These are phyloP conservation scores for Erpornis zantholeuca DNA, from an alignment of 2,113 vertebrate species.

Conservation along the genomic window DNA sequence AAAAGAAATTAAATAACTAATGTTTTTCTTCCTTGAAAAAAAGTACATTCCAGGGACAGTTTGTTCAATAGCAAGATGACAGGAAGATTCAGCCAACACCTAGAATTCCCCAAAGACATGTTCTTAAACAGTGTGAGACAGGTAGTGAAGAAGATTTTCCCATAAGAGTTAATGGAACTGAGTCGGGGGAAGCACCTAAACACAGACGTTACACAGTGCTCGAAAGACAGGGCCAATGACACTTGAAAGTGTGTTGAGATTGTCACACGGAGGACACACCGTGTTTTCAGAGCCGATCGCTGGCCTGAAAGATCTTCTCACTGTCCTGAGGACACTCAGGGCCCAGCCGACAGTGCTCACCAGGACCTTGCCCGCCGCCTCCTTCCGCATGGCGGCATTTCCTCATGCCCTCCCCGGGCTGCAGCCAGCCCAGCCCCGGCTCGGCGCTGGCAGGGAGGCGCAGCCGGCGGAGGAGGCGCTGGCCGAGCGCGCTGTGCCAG, in stretches of 20 bases:
- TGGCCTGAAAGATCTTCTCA: neutral
- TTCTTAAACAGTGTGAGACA: neutral
- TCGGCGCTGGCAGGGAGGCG: neutral
- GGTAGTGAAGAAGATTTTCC: neutral
- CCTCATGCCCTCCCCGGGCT: no score
- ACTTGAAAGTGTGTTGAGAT: neutral
- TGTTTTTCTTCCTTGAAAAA: neutral
- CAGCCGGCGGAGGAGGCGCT: fast-evolving
- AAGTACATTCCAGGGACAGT: neutral
- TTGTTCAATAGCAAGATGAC: neutral
- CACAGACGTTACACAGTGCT: neutral
- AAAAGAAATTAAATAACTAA: neutral
- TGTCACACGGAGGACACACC: neutral
- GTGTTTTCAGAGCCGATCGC: neutral
- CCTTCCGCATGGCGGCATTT: fast-evolving
- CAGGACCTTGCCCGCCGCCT: neutral
- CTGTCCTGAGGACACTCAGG: no score
- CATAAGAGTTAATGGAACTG: neutral
- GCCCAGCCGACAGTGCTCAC: neutral
- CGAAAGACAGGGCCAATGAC: neutral
- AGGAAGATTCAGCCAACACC: neutral
- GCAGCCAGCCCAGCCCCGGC: no score
- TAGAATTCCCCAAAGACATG: neutral
- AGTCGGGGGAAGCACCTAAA: neutral
- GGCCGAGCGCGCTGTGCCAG: neutral